Percentiles rank a stretch among this genome's conserved stretches.
These are phyloP conservation scores for Mareca penelope DNA, from an alignment of 2,797 vertebrate species.

Conservation along the genomic window DNA sequence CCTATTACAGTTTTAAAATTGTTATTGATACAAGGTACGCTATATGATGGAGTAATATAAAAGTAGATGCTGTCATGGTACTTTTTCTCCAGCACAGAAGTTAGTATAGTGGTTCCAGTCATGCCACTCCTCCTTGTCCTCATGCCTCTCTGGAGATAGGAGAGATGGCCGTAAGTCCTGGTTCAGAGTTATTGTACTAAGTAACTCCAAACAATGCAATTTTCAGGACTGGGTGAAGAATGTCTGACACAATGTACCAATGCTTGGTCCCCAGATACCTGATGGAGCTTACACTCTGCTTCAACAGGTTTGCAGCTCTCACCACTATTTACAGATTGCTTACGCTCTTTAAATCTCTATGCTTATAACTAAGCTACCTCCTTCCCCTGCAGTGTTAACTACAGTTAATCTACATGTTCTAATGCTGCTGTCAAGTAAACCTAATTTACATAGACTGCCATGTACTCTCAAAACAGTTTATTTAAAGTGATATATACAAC, in stretches of 20 bases:
- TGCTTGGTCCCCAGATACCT: background rate
- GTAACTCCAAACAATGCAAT: background rate
- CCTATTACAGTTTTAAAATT: background rate
- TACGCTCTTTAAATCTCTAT: background rate
- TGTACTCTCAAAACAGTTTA: background rate
- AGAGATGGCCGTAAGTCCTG: background rate
- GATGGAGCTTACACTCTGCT: background rate
- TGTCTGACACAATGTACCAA: background rate
- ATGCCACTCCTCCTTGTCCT: background rate
- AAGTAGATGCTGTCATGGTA: background rate
- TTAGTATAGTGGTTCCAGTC: background rate
- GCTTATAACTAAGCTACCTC: background rate
- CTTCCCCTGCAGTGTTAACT: background rate
- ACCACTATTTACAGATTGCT: background rate
- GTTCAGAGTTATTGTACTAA: background rate
- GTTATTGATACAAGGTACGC: background rate
- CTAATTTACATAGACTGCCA: background rate
- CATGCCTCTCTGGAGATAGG: background rate
- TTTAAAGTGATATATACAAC: background rate
- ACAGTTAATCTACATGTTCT: background rate
- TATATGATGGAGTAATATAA: background rate
- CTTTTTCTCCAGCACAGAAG: background rate
- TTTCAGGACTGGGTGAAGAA: background rate
- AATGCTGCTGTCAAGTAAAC: background rate
- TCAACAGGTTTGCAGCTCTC: background rate